These are phyloP conservation scores for Lerista edwardsae DNA, from an alignment of 2,797 vertebrate genomes.

Conservation along the genomic window DNA sequence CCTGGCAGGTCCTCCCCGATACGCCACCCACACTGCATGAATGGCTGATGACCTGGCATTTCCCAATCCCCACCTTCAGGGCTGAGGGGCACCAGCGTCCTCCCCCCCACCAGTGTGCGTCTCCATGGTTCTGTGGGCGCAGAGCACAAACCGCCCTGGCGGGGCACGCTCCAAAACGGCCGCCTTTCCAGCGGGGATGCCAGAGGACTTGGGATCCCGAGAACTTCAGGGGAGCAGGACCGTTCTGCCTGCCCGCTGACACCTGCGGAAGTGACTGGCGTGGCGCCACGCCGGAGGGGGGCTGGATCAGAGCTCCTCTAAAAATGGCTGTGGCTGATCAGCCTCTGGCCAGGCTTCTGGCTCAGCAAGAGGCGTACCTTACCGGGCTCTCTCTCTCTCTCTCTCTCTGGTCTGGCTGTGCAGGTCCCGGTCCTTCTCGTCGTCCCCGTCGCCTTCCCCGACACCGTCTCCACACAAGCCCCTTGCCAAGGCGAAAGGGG, in stretches of 20 bases:
- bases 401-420: background rate
- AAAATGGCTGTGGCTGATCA: too few species aligned
- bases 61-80: background rate
- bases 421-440: conserved; percentile 90
- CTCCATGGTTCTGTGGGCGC: background rate
- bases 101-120: background rate
- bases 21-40: background rate
- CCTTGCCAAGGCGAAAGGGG: conserved; percentile 85
- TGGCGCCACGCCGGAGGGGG: background rate
- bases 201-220: background rate
- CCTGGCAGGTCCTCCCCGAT: background rate
- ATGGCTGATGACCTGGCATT: background rate
- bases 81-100: background rate
- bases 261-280: background rate
- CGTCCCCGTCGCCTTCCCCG: conserved; percentile 91
- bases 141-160: too few species aligned
- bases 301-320: background rate
- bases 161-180: background rate
- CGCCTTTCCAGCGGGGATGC: background rate
- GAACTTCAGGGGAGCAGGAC: background rate
- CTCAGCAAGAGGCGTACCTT: background rate
- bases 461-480: conserved; percentile 87
- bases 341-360: background rate
- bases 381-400: background rate
- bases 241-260: background rate